Percentiles rank a stretch among this genome's conserved stretches.
Evolutionary conservation across 2,113 vertebrate genomes (phyloP).

Genomic region (Eupsittula cactorum): DNA sequence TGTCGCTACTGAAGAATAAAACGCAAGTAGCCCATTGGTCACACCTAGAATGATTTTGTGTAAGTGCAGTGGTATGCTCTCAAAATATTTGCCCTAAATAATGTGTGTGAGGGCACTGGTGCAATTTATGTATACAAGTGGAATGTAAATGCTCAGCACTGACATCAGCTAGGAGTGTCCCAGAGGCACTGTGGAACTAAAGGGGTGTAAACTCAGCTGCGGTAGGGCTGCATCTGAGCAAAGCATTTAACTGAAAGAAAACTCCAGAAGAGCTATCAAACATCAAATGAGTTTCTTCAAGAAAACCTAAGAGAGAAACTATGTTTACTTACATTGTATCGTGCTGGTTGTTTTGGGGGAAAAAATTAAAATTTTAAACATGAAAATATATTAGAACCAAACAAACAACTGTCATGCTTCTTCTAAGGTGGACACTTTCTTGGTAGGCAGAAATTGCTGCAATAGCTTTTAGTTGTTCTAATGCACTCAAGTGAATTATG

Average conservation of each 20-base stretch:
- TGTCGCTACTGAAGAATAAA: background rate
- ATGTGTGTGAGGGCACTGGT: accelerated
- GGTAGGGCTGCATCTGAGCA: background rate
- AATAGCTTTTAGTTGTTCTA: constrained; percentile 81
- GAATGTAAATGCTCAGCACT: background rate
- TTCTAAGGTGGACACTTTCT: constrained; percentile 75
- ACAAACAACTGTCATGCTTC: constrained; percentile 72
- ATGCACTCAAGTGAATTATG: constrained; percentile 82
- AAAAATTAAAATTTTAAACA: constrained; percentile 40
- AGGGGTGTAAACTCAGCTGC: background rate
- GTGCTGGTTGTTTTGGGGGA: background rate
- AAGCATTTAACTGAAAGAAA: background rate
- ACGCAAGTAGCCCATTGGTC: background rate
- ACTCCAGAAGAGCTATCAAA: background rate
- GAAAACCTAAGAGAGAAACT: background rate
- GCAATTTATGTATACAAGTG: background rate
- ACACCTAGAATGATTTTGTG: background rate
- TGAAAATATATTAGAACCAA: constrained; percentile 65
- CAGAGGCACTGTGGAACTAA: accelerated
- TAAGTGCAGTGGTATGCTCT: background rate
- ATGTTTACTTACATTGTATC: background rate
- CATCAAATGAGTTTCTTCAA: background rate
- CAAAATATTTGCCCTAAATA: background rate
- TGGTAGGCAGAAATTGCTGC: constrained; percentile 77
- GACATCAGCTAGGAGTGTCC: background rate